Percentiles rank a stretch among this genome's conserved stretches.
phyloP scores from a whole-genome alignment of 1,140 invertebrate species.

The Aphaenogaster rudis region DNA sequence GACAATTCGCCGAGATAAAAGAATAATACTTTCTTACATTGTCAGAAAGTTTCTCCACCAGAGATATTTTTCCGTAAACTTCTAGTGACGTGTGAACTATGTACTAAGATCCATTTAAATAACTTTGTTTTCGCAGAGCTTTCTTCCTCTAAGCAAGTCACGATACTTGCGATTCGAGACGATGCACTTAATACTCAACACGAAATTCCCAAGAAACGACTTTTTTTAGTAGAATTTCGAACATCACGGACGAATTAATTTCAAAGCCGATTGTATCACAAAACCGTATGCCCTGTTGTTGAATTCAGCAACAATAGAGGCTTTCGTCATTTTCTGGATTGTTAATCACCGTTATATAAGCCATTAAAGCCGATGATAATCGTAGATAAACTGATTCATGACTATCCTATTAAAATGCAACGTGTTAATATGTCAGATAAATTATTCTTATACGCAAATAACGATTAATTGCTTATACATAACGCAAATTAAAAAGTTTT shows the following conservation, averaged over 20 bases:
- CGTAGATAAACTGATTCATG: constrained; percentile 12
- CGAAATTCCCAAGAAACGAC: neutral
- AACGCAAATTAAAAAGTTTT: neutral
- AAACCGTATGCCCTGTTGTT: neutral
- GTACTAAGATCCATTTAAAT: constrained; percentile 24
- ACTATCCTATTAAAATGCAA: neutral
- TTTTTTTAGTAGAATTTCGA: neutral
- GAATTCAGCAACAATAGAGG: neutral
- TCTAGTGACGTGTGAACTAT: neutral
- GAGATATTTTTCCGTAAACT: constrained; percentile 11
- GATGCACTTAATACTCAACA: neutral
- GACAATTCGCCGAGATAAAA: constrained; percentile 1
- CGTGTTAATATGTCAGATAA: neutral
- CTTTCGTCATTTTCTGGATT: neutral
- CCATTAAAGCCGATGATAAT: constrained; percentile 1
- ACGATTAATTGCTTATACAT: neutral
- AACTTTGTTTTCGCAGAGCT: neutral
- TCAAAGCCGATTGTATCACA: neutral
- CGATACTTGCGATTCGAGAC: neutral
- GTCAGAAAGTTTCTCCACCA: neutral
- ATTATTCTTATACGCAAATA: neutral
- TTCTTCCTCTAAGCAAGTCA: neutral
- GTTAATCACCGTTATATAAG: constrained; percentile 1
- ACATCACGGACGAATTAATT: neutral
- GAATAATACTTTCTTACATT: constrained; percentile 1